phyloP scores from a whole-genome alignment of 2,113 vertebrate species.

The Plectropomus leopardus region DNA sequence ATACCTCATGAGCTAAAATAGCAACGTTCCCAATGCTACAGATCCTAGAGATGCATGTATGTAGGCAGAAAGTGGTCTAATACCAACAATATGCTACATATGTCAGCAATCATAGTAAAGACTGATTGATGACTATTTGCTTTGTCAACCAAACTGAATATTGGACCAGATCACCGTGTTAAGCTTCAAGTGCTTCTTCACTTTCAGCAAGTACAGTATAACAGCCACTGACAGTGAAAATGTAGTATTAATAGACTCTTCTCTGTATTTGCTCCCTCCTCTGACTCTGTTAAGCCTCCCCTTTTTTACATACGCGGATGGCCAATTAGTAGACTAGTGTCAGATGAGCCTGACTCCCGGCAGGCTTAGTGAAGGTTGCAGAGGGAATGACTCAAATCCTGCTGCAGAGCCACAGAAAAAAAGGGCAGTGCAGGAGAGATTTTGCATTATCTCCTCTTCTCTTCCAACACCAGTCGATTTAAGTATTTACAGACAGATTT shows the following conservation, averaged over 20 bases:
- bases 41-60: neutral
- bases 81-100: neutral
- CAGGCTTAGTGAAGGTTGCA: slow-evolving; percentile 38
- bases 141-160: neutral
- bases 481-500: neutral
- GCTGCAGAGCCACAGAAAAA: slow-evolving; percentile 11
- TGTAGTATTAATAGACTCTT: slow-evolving; percentile 28
- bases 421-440: neutral
- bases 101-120: neutral
- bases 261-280: neutral
- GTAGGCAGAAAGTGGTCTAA: neutral
- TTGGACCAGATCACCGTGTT: neutral
- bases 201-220: neutral
- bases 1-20: neutral
- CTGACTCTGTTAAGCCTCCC: slow-evolving; percentile 6
- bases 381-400: slow-evolving; percentile 30
- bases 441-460: slow-evolving; percentile 3
- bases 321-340: slow-evolving; percentile 64
- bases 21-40: neutral
- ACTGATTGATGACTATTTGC: neutral
- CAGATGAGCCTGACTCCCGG: slow-evolving; percentile 52
- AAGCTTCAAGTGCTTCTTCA: neutral
- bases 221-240: neutral
- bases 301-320: slow-evolving; percentile 21
- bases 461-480: neutral